Evolutionary conservation across 2,888 invertebrate genomes (phyloP).

Genomic region (Adelphocoris suturalis): DNA sequence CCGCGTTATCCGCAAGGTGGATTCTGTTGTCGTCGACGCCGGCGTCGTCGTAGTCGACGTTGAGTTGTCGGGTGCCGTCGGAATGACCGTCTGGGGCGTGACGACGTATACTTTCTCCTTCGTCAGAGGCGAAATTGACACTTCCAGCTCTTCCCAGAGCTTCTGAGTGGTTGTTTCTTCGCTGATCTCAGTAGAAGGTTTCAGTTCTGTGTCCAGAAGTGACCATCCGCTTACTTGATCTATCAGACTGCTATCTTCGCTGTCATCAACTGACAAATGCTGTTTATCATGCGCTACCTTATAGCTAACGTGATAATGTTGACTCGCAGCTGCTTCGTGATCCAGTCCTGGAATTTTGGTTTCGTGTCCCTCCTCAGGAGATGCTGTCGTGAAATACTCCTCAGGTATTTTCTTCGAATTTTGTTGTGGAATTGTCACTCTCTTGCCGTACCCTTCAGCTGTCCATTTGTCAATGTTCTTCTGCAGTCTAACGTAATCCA

Average conservation of each 20-base stretch:
- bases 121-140: constrained; percentile 87
- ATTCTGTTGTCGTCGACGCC: constrained; percentile 20
- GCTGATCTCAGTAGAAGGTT: constrained; percentile 62
- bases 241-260: constrained; percentile 56
- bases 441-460: constrained; percentile 82
- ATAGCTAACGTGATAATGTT: constrained; percentile 73
- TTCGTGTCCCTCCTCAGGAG: constrained; percentile 75
- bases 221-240: constrained; percentile 75
- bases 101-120: constrained; percentile 91
- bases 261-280: constrained; percentile 53
- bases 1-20: constrained; percentile 50
- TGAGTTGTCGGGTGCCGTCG: constrained; percentile 76
- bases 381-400: constrained; percentile 86
- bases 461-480: constrained; percentile 93
- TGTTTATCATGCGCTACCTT: constrained; percentile 71
- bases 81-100: constrained; percentile 84
- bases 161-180: constrained; percentile 76
- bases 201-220: constrained; percentile 74
- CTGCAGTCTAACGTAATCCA: constrained; percentile 87
- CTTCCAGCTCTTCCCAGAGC: constrained; percentile 85
- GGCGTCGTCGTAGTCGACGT: background rate
- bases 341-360: constrained; percentile 58
- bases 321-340: constrained; percentile 75
- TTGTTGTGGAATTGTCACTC: constrained; percentile 78
- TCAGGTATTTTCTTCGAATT: constrained; percentile 88